A percentile compares a stretch with the other conserved stretches of the same genome.
Conservation (phyloP, 2,888 invertebrate genomes). For the Xestia rhomboidea region DNA sequence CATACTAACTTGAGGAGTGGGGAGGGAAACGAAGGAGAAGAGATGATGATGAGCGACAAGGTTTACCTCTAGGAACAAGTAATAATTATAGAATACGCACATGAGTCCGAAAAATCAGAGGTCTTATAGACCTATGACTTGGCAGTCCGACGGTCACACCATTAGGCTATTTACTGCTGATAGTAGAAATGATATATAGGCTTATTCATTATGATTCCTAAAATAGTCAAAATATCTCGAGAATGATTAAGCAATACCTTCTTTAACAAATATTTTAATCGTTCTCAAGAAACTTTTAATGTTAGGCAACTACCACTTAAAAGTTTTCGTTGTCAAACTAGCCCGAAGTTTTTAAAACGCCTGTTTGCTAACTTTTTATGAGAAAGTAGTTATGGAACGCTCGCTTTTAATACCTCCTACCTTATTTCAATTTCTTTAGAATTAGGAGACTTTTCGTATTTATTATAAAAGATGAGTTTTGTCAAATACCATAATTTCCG, state of each 20-base stretch:
- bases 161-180: background rate
- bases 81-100: no score
- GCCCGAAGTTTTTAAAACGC: background rate
- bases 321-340: constrained; percentile 33
- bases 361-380: constrained; percentile 15
- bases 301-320: constrained; percentile 18
- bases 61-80: no score
- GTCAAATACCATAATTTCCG: background rate
- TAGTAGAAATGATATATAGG: background rate
- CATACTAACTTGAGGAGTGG: no score
- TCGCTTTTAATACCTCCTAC: background rate
- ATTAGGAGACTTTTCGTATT: background rate
- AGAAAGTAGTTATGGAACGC: background rate
- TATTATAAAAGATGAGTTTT: background rate
- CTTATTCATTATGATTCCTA: background rate
- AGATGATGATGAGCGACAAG: no score
- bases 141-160: background rate
- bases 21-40: no score
- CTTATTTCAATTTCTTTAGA: background rate
- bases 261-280: background rate
- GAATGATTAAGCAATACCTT: background rate
- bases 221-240: background rate
- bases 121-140: background rate
- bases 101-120: background rate
- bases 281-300: constrained; percentile 11